Evolutionary conservation across 2,888 invertebrate species (phyloP).

Genomic region (Lysandra bellargus): DNA sequence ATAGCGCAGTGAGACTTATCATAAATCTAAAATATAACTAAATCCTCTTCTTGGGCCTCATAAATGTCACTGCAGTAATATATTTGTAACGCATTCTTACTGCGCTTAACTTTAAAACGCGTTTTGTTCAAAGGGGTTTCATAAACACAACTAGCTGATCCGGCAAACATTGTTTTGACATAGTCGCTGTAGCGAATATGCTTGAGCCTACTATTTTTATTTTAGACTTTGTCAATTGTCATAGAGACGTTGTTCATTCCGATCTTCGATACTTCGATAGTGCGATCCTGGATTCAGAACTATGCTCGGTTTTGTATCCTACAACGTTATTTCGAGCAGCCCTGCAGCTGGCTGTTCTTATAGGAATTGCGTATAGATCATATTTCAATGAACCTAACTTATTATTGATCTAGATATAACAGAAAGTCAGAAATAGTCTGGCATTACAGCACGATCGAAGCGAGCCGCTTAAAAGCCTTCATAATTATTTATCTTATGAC

Average conservation of each 20-base stretch:
- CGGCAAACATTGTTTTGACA: no score
- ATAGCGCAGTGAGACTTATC: constrained; percentile 5
- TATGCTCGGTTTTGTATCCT: no score
- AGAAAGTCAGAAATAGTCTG: not conserved
- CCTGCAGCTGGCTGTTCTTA: no score
- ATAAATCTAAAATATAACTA: constrained; percentile 18
- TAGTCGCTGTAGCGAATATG: no score
- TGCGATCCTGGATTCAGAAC: no score
- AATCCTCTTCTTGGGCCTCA: constrained; percentile 17
- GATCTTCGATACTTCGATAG: no score
- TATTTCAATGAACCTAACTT: not conserved
- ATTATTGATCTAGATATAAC: not conserved
- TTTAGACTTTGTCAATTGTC: no score
- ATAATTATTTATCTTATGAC: constrained; percentile 13
- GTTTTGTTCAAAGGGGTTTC: not conserved
- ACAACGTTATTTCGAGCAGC: no score
- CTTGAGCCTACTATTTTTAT: no score
- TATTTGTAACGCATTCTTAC: constrained; percentile 4
- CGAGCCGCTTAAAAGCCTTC: not conserved
- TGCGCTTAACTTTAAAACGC: constrained; percentile 1
- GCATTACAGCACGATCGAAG: not conserved
- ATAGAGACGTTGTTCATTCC: no score
- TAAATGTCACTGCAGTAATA: constrained; percentile 31
- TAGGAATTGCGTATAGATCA: no score
- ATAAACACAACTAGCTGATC: no score